Conservation (phyloP, 1,140 invertebrate genomes). For the Drosophila kepulauana region DNA sequence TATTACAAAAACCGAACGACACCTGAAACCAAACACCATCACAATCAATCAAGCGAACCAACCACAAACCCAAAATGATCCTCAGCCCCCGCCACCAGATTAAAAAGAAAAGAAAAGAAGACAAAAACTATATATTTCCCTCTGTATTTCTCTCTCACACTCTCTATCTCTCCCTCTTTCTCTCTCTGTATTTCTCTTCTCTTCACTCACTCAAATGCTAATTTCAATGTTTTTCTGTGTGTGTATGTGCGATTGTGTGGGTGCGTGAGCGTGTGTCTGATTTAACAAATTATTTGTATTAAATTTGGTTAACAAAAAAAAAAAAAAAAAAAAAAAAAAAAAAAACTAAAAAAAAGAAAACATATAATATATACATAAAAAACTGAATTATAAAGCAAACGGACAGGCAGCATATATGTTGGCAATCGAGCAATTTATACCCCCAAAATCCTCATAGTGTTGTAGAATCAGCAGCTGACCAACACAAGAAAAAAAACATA, state of each 20-base stretch:
- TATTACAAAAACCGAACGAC: constrained; percentile 13
- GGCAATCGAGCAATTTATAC: constrained; percentile 85
- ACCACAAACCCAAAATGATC: constrained; percentile 19
- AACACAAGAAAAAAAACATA: constrained; percentile 23
- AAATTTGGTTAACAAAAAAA: constrained; percentile 75
- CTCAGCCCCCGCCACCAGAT: constrained; percentile 12
- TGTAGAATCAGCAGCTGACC: constrained; percentile 57
- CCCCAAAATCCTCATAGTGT: constrained; percentile 38
- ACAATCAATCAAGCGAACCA: constrained; percentile 36
- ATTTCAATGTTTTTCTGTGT: constrained; percentile 78
- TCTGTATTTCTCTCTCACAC: neutral
- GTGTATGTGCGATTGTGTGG: constrained; percentile 42
- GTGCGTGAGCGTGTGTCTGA: constrained; percentile 59
- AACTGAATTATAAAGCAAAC: constrained; percentile 55
- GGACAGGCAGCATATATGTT: constrained; percentile 85
- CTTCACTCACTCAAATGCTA: constrained; percentile 53
- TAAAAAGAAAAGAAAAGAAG: neutral
- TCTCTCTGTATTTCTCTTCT: constrained; percentile 17
- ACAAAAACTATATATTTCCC: neutral
- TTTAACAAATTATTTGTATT: constrained; percentile 74
- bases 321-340: constrained; percentile 56
- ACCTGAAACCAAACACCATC: constrained; percentile 31
- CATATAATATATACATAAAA: constrained; percentile 34
- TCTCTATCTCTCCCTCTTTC: neutral
- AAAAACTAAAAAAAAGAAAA: constrained; percentile 24